Evolutionary conservation across 1,140 invertebrate genomes (phyloP).

Genomic region (Drosophila kepulauana): DNA sequence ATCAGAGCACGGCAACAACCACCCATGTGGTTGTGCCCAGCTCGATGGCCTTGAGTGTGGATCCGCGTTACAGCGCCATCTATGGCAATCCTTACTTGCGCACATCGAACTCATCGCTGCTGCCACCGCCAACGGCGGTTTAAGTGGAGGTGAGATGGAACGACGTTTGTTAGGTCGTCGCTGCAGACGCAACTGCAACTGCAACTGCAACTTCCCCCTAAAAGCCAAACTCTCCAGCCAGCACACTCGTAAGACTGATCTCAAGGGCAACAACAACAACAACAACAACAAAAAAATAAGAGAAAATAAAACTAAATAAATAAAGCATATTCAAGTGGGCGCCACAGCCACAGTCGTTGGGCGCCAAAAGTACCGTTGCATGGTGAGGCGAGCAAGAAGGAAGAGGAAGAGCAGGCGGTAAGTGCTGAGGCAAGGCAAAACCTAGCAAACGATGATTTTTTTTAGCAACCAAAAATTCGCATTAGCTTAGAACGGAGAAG

Average conservation of each 20-base stretch:
- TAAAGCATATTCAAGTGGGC: not conserved
- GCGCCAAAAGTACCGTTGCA: not conserved
- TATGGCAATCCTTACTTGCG: constrained; percentile 95
- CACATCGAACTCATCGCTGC: constrained; percentile 85
- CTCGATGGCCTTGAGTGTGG: constrained; percentile 87
- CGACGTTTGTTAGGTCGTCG: not conserved
- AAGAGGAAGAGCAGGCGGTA: not conserved
- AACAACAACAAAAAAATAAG: too few relatives aligned
- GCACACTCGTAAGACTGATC: constrained; percentile 57
- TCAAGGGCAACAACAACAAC: constrained; percentile 34
- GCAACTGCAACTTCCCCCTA: too few relatives aligned
- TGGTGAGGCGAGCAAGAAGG: too few relatives aligned
- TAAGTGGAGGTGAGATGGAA: constrained; percentile 34
- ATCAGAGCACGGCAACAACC: constrained; percentile 75
- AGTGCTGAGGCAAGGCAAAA: constrained; percentile 4
- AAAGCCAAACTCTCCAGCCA: constrained; percentile 12
- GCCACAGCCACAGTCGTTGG: not conserved
- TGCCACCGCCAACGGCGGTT: constrained; percentile 84
- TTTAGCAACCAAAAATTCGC: constrained; percentile 57
- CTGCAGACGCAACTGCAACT: too few relatives aligned
- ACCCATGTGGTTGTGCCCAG: constrained; percentile 77
- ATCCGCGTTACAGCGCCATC: constrained; percentile 94
- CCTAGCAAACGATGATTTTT: constrained; percentile 23
- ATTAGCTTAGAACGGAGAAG: constrained; percentile 18
- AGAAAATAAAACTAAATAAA: not conserved